These are phyloP conservation scores for Ommatoiulus sabulosus DNA, from an alignment of 2,888 invertebrate species.

Conservation along the genomic window DNA sequence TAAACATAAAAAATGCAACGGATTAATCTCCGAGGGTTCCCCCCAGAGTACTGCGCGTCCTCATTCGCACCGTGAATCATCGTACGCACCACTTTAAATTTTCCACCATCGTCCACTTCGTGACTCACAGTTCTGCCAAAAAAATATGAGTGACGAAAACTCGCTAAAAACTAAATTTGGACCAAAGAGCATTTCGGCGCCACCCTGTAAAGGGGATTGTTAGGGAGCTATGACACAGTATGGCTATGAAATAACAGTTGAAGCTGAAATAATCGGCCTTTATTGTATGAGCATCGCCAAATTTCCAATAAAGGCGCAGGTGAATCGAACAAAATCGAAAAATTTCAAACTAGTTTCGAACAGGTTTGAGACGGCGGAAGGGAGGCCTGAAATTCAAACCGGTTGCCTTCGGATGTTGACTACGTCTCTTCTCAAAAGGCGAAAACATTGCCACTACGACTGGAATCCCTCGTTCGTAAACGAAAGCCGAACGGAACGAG, in stretches of 20 bases:
- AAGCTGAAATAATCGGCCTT: neutral
- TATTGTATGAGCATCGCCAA: neutral
- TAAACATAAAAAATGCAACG: neutral
- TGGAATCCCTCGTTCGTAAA: neutral
- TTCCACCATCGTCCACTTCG: neutral
- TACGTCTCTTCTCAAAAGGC: neutral
- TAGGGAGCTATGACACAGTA: too few species aligned
- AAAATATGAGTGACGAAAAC: neutral
- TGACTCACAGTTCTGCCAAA: neutral
- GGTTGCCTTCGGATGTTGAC: neutral
- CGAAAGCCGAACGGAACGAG: neutral
- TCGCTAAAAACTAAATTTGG: neutral
- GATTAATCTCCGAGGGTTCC: neutral
- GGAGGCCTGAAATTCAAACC: constrained; percentile 44
- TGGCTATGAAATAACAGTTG: neutral
- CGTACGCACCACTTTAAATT: neutral
- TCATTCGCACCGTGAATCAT: neutral
- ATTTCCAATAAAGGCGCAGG: neutral
- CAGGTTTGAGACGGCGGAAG: constrained; percentile 18
- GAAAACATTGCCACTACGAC: neutral
- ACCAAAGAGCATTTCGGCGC: neutral
- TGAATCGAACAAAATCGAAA: neutral
- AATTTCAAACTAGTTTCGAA: neutral
- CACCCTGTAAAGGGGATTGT: neutral
- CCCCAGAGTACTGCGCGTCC: neutral